Conservation (phyloP, 2,888 invertebrate genomes). For the Lagria hirta region DNA sequence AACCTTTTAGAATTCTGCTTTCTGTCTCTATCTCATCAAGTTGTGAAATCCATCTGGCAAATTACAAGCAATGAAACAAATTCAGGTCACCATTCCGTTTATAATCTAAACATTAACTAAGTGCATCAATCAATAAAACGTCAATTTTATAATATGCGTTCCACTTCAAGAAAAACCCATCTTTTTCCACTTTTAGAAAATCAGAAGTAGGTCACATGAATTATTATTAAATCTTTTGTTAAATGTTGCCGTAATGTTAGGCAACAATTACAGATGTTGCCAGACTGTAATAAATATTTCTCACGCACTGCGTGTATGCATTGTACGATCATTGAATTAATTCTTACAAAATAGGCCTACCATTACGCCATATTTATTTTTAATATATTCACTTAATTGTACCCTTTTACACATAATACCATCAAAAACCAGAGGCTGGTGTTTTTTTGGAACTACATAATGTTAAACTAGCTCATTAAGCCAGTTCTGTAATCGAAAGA, state of each 20-base stretch:
- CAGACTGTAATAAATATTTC: constrained; percentile 24
- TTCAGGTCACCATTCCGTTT: constrained; percentile 25
- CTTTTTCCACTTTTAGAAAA: constrained; percentile 5
- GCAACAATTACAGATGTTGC: constrained; percentile 18
- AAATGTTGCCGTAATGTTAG: constrained; percentile 19
- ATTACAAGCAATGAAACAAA: constrained; percentile 13
- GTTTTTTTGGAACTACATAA: no score
- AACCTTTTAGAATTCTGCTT: no score
- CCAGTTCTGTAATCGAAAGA: no score
- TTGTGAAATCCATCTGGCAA: constrained; percentile 21
- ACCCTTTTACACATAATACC: no score
- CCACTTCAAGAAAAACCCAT: constrained; percentile 3
- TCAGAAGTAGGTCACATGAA: no score
- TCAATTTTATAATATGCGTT: constrained; percentile 13
- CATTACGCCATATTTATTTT: constrained; percentile 14
- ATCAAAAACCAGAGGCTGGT: no score
- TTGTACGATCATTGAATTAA: constrained; percentile 29
- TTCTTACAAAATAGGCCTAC: constrained; percentile 19
- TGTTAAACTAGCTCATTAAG: no score
- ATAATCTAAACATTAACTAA: constrained; percentile 20
- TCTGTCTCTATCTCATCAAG: constrained; percentile 12
- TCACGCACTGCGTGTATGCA: constrained; percentile 30
- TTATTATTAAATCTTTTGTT: no score
- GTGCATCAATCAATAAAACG: constrained; percentile 32
- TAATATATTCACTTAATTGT: no score